Conservation (phyloP, 2,888 invertebrate genomes). For the Allygus modestus region DNA sequence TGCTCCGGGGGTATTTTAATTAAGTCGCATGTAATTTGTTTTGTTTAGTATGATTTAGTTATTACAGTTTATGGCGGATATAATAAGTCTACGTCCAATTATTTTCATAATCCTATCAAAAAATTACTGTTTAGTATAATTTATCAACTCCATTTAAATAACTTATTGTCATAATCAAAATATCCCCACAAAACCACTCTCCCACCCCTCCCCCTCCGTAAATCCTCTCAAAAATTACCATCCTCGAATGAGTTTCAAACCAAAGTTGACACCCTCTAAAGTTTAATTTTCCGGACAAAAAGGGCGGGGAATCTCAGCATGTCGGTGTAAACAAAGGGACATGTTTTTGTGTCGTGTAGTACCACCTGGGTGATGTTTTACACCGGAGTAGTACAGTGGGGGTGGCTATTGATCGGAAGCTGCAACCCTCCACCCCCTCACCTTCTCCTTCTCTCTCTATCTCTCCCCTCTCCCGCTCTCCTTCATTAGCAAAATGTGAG, state of each 20-base stretch:
- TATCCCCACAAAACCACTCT: too few species aligned
- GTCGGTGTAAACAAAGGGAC: conserved; percentile 34
- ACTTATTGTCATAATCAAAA: too few species aligned
- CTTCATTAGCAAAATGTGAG: conserved; percentile 64
- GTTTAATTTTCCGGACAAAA: conserved; percentile 35
- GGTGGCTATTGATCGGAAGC: conserved; percentile 60
- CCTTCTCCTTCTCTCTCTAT: not conserved
- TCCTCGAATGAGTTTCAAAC: conserved; percentile 9
- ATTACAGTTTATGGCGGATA: too few species aligned
- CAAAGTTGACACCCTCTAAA: conserved; percentile 44
- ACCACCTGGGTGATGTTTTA: conserved; percentile 15
- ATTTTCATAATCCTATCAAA: too few species aligned
- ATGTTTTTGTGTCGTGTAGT: conserved; percentile 38
- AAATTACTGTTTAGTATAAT: too few species aligned
- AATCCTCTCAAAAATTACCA: conserved; percentile 8
- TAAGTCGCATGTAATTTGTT: too few species aligned
- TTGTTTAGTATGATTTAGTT: too few species aligned
- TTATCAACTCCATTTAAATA: too few species aligned
- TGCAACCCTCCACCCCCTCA: conserved; percentile 18
- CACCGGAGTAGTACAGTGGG: conserved; percentile 39
- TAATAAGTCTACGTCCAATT: too few species aligned
- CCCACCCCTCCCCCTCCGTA: not conserved
- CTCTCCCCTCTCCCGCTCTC: not conserved
- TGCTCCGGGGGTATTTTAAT: too few species aligned
- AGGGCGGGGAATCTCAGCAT: conserved; percentile 7